Evolutionary conservation across 2,797 vertebrate genomes (phyloP).

Genomic region (Choloepus didactylus): DNA sequence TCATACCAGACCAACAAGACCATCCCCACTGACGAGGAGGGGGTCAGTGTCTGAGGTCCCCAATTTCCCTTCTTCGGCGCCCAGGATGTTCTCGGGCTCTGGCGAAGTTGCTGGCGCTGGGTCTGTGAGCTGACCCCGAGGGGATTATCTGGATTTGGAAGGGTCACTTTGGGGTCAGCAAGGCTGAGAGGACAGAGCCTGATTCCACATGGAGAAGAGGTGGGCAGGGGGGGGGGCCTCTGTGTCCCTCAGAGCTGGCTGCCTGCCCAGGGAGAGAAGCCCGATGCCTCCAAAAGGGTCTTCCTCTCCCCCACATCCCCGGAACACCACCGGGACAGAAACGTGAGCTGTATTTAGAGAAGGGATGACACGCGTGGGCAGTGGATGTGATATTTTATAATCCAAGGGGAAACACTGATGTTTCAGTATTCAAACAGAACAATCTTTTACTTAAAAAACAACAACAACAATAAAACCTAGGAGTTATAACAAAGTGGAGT

Average conservation of each 20-base stretch:
- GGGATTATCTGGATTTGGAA: slow-evolving; percentile 71
- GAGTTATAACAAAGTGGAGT: not conserved
- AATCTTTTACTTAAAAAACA: slow-evolving; percentile 41
- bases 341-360: not conserved
- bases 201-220: slow-evolving; percentile 53
- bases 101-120: not conserved
- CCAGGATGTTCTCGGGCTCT: not conserved
- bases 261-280: not conserved
- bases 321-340: not conserved
- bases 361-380: not conserved
- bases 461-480: not conserved
- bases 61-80: not conserved
- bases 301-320: not conserved
- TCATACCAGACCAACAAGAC: not conserved
- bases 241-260: not conserved
- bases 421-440: not conserved
- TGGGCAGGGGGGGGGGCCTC: not conserved
- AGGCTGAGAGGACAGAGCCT: slow-evolving; percentile 29
- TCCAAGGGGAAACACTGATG: not conserved
- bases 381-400: not conserved
- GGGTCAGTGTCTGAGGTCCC: not conserved
- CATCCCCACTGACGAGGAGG: not conserved
- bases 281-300: not conserved
- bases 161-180: slow-evolving; percentile 63
- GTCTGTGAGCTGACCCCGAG: not conserved